Evolutionary conservation across 2,797 vertebrate species (phyloP).

Genomic region (Aselliscus stoliczkanus): DNA sequence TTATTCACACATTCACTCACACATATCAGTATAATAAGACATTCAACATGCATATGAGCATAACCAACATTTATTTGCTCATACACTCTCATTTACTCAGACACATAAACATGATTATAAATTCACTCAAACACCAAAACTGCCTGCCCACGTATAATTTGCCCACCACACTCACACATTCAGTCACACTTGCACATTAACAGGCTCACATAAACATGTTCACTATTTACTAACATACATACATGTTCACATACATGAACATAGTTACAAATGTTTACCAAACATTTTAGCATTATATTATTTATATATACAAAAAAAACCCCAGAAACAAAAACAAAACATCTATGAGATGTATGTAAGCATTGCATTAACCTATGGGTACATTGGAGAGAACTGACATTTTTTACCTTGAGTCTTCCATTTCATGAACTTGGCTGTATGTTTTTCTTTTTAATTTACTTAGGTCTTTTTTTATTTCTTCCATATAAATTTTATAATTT

Average conservation of each 20-base stretch:
- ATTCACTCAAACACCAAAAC: not conserved
- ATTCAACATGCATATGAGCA: not conserved
- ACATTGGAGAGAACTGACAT: not conserved
- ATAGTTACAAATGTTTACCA: not conserved
- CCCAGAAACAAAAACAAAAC: too few relatives aligned
- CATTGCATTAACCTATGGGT: not conserved
- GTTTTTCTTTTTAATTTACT: too few relatives aligned
- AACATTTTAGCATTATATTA: not conserved
- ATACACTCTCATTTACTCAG: not conserved
- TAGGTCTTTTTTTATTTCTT: too few relatives aligned
- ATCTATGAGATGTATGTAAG: not conserved
- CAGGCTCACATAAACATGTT: not conserved
- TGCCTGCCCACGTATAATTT: not conserved
- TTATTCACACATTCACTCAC: not conserved
- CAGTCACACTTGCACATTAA: not conserved
- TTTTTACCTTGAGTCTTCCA: too few relatives aligned
- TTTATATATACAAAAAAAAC: not conserved
- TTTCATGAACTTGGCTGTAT: too few relatives aligned
- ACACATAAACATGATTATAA: not conserved
- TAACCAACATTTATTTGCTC: not conserved
- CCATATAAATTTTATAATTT: too few relatives aligned
- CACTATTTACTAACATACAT: not conserved
- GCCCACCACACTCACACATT: not conserved
- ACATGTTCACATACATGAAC: not conserved
- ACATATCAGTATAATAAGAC: not conserved